Conservation (phyloP, 2,888 invertebrate genomes). For the Drosophila pegasa region DNA sequence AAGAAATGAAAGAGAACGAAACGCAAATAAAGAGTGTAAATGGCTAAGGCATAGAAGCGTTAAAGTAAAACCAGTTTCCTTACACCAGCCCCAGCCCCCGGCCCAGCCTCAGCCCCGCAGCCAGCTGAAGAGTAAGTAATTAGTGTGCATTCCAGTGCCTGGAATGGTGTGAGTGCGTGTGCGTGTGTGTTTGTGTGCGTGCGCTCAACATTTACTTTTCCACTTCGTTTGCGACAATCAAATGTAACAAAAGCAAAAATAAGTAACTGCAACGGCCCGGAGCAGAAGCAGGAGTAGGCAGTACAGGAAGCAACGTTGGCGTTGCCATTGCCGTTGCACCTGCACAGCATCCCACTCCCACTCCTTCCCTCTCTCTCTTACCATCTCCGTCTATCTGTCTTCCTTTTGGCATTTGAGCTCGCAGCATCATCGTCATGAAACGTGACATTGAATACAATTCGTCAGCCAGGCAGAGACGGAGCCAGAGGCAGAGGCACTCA, state of each 20-base stretch:
- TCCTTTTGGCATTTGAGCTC: constrained; percentile 35
- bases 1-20: constrained; percentile 42
- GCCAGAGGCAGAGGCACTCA: no score
- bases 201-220: constrained; percentile 73
- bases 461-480: not conserved
- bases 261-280: constrained; percentile 29
- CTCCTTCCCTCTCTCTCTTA: not conserved
- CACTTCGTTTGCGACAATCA: constrained; percentile 79
- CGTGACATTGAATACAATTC: constrained; percentile 71
- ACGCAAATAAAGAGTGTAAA: constrained; percentile 59
- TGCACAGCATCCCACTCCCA: constrained; percentile 23
- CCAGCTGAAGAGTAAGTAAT: constrained; percentile 67
- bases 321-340: constrained; percentile 36
- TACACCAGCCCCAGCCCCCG: not conserved
- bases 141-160: constrained; percentile 74
- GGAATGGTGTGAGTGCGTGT: constrained; percentile 3
- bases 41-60: constrained; percentile 51
- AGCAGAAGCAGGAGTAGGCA: constrained; percentile 13
- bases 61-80: constrained; percentile 49
- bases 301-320: constrained; percentile 3
- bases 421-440: constrained; percentile 45
- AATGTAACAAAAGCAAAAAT: constrained; percentile 64
- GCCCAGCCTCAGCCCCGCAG: constrained; percentile 5
- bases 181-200: constrained; percentile 13
- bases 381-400: not conserved